These are phyloP conservation scores for Neosilurus hyrtlii DNA, from an alignment of 2,797 vertebrate genomes.

Conservation along the genomic window DNA sequence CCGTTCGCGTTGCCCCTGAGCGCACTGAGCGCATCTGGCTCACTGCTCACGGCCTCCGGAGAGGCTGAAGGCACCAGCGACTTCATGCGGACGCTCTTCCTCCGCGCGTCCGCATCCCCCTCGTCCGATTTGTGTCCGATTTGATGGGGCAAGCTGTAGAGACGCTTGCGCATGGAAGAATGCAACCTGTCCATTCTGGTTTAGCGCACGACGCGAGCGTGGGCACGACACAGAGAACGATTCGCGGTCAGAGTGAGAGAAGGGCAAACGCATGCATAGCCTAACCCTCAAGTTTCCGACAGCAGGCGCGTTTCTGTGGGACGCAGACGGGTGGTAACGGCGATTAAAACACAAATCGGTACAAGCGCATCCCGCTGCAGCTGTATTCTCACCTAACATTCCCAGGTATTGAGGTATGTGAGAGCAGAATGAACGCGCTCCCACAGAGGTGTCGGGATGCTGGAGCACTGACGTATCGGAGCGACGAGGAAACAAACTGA, in stretches of 20 bases:
- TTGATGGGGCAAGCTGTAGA: slow-evolving; percentile 96
- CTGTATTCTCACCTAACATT: slow-evolving; percentile 51
- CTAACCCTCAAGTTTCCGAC: slow-evolving; percentile 29
- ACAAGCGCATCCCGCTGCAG: slow-evolving; percentile 51
- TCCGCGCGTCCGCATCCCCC: slow-evolving; percentile 82
- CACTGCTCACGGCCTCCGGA: slow-evolving; percentile 73
- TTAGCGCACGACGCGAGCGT: slow-evolving; percentile 49
- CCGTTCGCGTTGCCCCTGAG: slow-evolving; percentile 90
- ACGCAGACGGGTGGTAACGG: slow-evolving; percentile 61
- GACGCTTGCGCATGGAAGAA: slow-evolving; percentile 94
- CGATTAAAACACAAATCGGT: slow-evolving; percentile 64
- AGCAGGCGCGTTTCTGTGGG: not conserved
- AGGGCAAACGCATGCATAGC: slow-evolving; percentile 28
- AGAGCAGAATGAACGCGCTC: slow-evolving; percentile 56
- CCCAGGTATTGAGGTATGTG: slow-evolving; percentile 57
- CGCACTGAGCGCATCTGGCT: slow-evolving; percentile 73
- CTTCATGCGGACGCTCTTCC: slow-evolving; percentile 89
- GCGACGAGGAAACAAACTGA: slow-evolving; percentile 59
- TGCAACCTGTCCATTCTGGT: slow-evolving; percentile 88
- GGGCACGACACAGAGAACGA: slow-evolving; percentile 27
- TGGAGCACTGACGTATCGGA: slow-evolving; percentile 71
- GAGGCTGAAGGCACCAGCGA: slow-evolving; percentile 79
- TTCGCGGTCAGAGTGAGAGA: slow-evolving; percentile 58
- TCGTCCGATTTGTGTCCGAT: slow-evolving; percentile 81
- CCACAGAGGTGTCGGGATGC: slow-evolving; percentile 69